These are phyloP conservation scores for Acrobasis suavella DNA, from an alignment of 2,888 invertebrate genomes.

Conservation along the genomic window DNA sequence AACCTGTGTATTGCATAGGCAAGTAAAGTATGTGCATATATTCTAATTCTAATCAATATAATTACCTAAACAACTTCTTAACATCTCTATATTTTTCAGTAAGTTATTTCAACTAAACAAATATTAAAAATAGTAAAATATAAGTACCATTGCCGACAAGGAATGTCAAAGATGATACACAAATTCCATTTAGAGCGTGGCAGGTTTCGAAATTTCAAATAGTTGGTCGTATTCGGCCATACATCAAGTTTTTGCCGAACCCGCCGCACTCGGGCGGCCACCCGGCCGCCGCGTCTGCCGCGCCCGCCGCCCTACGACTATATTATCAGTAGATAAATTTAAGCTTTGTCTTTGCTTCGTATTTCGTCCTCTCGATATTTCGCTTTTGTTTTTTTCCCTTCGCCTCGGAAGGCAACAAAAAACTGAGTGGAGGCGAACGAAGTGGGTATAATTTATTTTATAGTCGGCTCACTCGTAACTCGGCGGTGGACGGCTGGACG, in stretches of 20 bases:
- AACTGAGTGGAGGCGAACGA: constrained; percentile 80
- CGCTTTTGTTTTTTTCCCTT: constrained; percentile 75
- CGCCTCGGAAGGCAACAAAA: constrained; percentile 74
- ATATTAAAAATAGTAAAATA: not conserved
- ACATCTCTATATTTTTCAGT: too few species aligned
- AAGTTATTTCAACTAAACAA: too few species aligned
- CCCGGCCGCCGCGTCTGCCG: constrained; percentile 73
- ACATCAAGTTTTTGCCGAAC: constrained; percentile 81
- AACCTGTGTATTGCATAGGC: too few species aligned
- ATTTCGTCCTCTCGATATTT: constrained; percentile 80
- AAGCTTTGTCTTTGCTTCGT: constrained; percentile 82
- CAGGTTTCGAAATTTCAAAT: constrained; percentile 74
- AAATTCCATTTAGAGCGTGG: constrained; percentile 72
- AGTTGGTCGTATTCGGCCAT: constrained; percentile 78
- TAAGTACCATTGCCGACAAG: not conserved
- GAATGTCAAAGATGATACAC: constrained; percentile 30
- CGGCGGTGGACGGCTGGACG: constrained; percentile 80
- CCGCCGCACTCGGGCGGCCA: constrained; percentile 79
- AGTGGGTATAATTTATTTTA: constrained; percentile 83
- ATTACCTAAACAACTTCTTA: too few species aligned
- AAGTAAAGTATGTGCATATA: too few species aligned
- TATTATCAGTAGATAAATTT: constrained; percentile 83
- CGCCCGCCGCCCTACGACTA: constrained; percentile 78
- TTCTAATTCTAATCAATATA: too few species aligned
- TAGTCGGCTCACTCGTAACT: constrained; percentile 81